Conservation (phyloP, 2,888 invertebrate species). For the Phrixothrix hirtus region DNA sequence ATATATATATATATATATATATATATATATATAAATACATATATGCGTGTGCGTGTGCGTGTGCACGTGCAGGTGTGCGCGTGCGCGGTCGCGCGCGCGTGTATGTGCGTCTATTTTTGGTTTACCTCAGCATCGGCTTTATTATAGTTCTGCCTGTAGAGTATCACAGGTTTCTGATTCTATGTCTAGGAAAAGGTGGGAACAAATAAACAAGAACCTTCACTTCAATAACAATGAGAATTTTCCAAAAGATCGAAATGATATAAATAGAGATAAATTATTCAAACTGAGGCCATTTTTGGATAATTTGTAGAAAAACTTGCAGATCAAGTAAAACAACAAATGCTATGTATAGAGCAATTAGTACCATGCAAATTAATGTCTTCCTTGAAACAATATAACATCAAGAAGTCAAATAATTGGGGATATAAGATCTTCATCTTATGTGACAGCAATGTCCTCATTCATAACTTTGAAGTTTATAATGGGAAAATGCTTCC, state of each 20-base stretch:
- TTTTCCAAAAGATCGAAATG: too few relatives aligned
- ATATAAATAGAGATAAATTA: too few relatives aligned
- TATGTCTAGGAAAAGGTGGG: too few relatives aligned
- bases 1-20: too few relatives aligned
- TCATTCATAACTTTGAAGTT: constrained; percentile 12
- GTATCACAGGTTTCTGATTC: constrained; percentile 1
- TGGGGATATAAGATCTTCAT: constrained; percentile 8
- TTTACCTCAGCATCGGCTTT: not conserved
- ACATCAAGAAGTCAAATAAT: constrained; percentile 14
- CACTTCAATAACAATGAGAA: constrained; percentile 3
- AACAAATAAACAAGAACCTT: too few relatives aligned
- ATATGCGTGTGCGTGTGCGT: too few relatives aligned
- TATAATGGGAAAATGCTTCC: constrained; percentile 12
- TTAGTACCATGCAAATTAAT: constrained; percentile 7
- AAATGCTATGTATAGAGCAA: constrained; percentile 15
- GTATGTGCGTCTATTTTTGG: not conserved
- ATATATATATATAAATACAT: too few relatives aligned
- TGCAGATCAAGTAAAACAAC: not conserved
- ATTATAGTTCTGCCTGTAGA: not conserved
- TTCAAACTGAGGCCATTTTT: not conserved
- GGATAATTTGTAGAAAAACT: not conserved
- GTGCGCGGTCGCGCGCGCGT: too few relatives aligned
- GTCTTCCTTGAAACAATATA: constrained; percentile 9
- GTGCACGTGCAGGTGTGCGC: too few relatives aligned
- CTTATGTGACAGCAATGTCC: constrained; percentile 1